Conservation (phyloP, 2,797 vertebrate species). For the Naso thynnoides region DNA sequence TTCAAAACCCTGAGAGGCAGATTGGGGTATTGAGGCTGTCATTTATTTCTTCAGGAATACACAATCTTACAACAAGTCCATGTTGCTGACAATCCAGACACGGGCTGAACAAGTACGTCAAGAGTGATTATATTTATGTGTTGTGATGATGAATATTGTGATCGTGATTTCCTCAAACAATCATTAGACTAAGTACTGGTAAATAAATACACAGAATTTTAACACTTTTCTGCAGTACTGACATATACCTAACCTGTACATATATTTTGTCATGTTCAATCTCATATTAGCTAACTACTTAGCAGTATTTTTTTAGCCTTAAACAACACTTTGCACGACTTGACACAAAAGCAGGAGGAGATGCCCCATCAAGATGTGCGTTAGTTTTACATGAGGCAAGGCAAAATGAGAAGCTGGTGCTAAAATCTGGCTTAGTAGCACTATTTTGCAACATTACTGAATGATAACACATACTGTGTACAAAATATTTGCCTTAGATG, state of each 20-base stretch:
- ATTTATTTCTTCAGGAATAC: constrained; percentile 50
- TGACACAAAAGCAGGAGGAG: neutral
- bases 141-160: constrained; percentile 18
- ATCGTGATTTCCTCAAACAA: neutral
- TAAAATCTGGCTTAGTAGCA: too few species aligned
- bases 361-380: neutral
- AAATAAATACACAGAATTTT: neutral
- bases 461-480: neutral
- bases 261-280: neutral
- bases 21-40: constrained; percentile 40
- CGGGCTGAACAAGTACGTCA: constrained; percentile 7
- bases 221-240: neutral
- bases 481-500: neutral
- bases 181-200: neutral
- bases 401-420: neutral
- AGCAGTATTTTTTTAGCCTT: neutral
- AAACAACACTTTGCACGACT: neutral
- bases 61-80: constrained; percentile 50
- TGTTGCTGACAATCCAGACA: constrained; percentile 31
- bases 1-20: constrained; percentile 50
- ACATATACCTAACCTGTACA: neutral
- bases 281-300: neutral
- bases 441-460: neutral
- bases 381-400: neutral
- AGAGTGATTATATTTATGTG: constrained; percentile 11